Base-by-base conservation (phyloP, 2,888 invertebrate genomes). In the Nyleta sp. region DNA sequence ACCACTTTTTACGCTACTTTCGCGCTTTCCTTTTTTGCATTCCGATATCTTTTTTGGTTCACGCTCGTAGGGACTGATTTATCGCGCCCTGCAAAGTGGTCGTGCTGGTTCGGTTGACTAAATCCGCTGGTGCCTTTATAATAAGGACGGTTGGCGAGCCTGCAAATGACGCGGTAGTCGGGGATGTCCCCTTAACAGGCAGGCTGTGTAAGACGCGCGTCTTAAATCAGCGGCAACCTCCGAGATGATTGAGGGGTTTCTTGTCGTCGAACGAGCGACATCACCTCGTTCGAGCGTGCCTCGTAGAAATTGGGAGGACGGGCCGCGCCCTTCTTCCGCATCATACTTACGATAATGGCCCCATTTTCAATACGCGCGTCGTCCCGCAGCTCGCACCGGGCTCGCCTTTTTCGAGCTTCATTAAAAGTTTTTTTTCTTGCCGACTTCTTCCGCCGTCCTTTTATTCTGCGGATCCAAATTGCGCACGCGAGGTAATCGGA, bases 251-350 rank as follows among this genome's bases (percentile, higher is more conserved):
- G 86, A 85, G 84, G 86, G 86, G 85, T 84, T 84, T 84, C 62
- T 83, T 83, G 82, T 31, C 71, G 67, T 65, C 67, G 71, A 62
- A 55, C 65, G 44, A 65, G 46, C 74, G 81, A 84, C 86, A 82
- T 85, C 86, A 85, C 85, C 85, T 86, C 86, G 83, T 87, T 85
- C 83, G 71, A 84, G 83, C 84, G 85, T 82, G 84, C 83, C 85
- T 85, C 83, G 83, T 84, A 6, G 82, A 87, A 87, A 87, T 87
- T 84, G 85, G 84, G 82, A 86, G 84, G 84, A 85, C 44, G 59
- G 17, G 84, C 84, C 83, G 83, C 84, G 82, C 83, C 85, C 84
- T 85, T 82, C 82, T 83, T 82, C 83, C 84, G 84, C 84, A 82
- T 67, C 74, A 20, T 65, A 65, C 64, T 60, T 67, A 52, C 38